Evolutionary conservation across 2,113 vertebrate species (phyloP).

Genomic region (Aspiorhynchus laticeps): DNA sequence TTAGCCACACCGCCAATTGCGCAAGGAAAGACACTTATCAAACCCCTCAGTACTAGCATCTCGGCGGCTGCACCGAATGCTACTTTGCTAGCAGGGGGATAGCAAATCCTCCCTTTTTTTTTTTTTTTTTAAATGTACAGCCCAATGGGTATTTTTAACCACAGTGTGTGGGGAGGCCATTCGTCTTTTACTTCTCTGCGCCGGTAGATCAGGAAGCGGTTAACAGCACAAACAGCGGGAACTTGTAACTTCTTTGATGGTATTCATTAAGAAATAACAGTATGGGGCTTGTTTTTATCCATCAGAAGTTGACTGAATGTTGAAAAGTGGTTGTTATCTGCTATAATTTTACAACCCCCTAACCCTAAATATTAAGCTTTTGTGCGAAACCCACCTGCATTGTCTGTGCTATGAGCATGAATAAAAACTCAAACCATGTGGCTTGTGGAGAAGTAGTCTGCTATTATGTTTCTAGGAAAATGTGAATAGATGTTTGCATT

Average conservation of each 20-base stretch:
- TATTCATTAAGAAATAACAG: not conserved
- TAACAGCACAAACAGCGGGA: constrained; percentile 25
- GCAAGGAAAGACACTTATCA: not conserved
- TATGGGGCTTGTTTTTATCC: not conserved
- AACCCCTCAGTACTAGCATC: not conserved
- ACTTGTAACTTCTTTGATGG: constrained; percentile 14
- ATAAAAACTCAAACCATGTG: not conserved
- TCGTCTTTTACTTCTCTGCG: constrained; percentile 22
- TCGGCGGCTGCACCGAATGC: not conserved
- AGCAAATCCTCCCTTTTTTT: constrained; percentile 19
- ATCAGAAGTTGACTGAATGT: not conserved
- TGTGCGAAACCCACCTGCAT: not conserved
- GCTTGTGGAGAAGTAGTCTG: not conserved
- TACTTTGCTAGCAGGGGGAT: not conserved
- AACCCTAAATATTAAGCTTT: not conserved
- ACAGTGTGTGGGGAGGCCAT: constrained; percentile 28
- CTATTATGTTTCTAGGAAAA: not conserved
- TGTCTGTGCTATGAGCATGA: not conserved
- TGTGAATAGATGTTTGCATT: not conserved
- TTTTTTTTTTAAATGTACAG: not conserved
- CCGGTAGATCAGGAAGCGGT: not conserved
- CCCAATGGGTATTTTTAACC: constrained; percentile 49
- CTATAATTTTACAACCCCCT: not conserved
- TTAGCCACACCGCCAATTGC: not conserved
- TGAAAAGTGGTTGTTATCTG: not conserved